phyloP scores from a whole-genome alignment of 2,888 invertebrate species.

The Drosophila gaucha region DNA sequence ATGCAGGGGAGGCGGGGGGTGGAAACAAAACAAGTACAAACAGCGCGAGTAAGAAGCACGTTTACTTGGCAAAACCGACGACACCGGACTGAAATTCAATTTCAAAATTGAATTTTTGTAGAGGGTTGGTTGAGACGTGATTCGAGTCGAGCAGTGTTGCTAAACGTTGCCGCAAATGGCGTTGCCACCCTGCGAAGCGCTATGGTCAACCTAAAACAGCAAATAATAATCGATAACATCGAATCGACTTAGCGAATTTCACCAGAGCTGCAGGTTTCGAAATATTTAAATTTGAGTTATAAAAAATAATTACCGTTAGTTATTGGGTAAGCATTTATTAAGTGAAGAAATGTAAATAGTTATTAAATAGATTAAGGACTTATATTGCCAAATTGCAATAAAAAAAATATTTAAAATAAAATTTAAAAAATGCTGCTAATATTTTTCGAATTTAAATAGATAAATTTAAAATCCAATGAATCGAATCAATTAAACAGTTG shows the following conservation, averaged over 20 bases:
- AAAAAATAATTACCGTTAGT: too few relatives aligned
- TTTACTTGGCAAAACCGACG: conserved; percentile 81
- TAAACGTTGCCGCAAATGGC: background rate
- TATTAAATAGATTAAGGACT: too few relatives aligned
- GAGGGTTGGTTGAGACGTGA: conserved; percentile 28
- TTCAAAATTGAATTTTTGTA: conserved; percentile 37
- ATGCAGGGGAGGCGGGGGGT: conserved; percentile 24
- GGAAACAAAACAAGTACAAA: conserved; percentile 40
- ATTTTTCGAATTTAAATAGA: too few relatives aligned
- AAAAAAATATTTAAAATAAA: too few relatives aligned
- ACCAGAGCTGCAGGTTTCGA: background rate
- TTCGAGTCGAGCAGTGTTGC: conserved; percentile 20
- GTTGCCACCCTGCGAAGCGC: conserved; percentile 25
- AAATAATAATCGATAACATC: background rate
- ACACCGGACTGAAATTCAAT: conserved; percentile 68
- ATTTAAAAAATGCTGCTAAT: too few relatives aligned
- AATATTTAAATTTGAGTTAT: too few relatives aligned
- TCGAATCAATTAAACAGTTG: too few relatives aligned
- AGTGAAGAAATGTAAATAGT: too few relatives aligned
- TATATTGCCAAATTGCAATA: too few relatives aligned
- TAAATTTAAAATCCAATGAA: too few relatives aligned
- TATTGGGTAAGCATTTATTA: too few relatives aligned
- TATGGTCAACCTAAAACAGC: conserved; percentile 29
- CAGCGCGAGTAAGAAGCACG: conserved; percentile 72
- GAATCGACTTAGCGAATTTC: background rate